Base-by-base conservation (phyloP, 1,140 invertebrate genomes). In the Akabosia matsudoensis region DNA sequence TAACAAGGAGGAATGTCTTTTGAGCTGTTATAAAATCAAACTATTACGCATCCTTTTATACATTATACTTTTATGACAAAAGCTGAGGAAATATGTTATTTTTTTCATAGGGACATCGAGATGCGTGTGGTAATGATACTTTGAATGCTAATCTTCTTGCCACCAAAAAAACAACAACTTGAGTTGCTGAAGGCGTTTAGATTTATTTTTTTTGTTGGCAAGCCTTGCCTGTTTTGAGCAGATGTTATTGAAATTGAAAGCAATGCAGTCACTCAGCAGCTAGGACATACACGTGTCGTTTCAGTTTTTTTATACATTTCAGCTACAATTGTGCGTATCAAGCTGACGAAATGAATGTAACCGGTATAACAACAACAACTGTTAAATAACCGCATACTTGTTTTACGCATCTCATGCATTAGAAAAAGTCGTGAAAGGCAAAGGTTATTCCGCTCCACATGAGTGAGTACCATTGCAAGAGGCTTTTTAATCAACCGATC, bases 281-380 rank as follows among this genome's bases (percentile, higher is more conserved):
- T 67, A 31, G 61, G 61, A 31, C 61, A 67, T 30, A 67, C 61
- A 67, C 61, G 61, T 67, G 61, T 67, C 61, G 28, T 67, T 67
- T 30, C 26, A 14, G 16, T 61, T 24, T 61, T 24, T n/a, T n/a
- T n/a, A n/a, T n/a, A n/a, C n/a, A n/a, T 45, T 45, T 45, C 37
- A 10, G 24, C 28, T 67, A 45, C 37, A 18, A 45, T 45, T 45
- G 37, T 45, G 37, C 37, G 37, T 45, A 45, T 7, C 18, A 45
- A 10, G 18, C 37, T 45, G 18, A 18, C 37, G 37, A 45, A 45
- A 45, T 45, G 37, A 45, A 45, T 45, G 37, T 45, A 45, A 45
- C 37, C 37, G 37, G 37, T 45, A 10, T 7, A 18, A 10, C 7
- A 10, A 45, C 37, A 10, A 45, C 18, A 45, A n/a, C n/a, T 45